phyloP scores from a whole-genome alignment of 2,888 invertebrate species.

The Argyresthia goedartella region DNA sequence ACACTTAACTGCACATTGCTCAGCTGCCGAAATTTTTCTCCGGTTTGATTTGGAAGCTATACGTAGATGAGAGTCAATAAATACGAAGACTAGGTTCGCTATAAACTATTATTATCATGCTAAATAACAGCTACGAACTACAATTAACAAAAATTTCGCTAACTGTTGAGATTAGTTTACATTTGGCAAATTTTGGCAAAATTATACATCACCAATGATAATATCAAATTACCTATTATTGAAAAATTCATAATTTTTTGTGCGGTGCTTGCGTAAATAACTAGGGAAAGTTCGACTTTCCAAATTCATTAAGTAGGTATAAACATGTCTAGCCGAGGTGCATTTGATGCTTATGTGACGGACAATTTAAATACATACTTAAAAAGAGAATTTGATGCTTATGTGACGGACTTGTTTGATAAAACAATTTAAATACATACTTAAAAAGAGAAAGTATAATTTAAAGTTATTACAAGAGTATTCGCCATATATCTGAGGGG shows the following conservation, averaged over 20 bases:
- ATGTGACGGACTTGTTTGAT: no score
- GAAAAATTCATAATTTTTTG: neutral
- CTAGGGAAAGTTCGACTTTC: no score
- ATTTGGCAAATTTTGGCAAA: slow-evolving; percentile 67
- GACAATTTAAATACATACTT: no score
- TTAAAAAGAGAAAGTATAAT: no score
- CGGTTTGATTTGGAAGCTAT: slow-evolving; percentile 29
- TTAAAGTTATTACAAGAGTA: no score
- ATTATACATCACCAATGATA: slow-evolving; percentile 32
- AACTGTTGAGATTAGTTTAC: slow-evolving; percentile 31
- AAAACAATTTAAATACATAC: no score
- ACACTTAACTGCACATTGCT: no score
- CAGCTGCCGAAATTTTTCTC: neutral
- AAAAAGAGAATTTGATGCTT: no score
- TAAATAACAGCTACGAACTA: slow-evolving; percentile 16
- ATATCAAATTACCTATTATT: neutral
- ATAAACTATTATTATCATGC: neutral
- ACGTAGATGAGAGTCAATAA: neutral
- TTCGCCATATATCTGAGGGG: no score
- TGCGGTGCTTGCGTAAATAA: neutral
- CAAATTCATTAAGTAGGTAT: no score
- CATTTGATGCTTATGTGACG: no score
- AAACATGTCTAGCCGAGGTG: no score
- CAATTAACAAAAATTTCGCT: slow-evolving; percentile 27
- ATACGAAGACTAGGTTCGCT: slow-evolving; percentile 4